phyloP scores from a whole-genome alignment of 2,888 invertebrate genomes.

The Endotricha flammealis region DNA sequence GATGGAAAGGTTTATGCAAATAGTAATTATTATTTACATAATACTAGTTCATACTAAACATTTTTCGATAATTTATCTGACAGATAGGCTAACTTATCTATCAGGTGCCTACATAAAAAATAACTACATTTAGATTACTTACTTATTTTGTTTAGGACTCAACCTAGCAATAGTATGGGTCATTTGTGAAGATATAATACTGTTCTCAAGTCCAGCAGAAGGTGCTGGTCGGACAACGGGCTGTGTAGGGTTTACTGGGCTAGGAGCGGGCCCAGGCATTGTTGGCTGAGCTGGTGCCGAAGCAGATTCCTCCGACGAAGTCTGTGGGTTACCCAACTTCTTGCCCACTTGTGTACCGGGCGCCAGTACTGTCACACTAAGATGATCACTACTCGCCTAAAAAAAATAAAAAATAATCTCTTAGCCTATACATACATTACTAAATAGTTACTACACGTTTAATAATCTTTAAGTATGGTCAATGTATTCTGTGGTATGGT shows the following conservation, averaged over 20 bases:
- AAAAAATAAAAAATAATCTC: too few relatives aligned
- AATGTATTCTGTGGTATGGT: too few relatives aligned
- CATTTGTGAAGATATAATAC: slow-evolving; percentile 67
- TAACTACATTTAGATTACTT: too few relatives aligned
- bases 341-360: slow-evolving; percentile 84
- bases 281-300: slow-evolving; percentile 33
- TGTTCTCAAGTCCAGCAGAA: slow-evolving; percentile 51
- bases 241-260: slow-evolving; percentile 29
- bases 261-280: slow-evolving; percentile 35
- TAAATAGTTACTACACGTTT: too few relatives aligned
- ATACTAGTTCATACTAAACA: too few relatives aligned
- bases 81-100: too few relatives aligned
- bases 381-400: slow-evolving; percentile 90
- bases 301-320: slow-evolving; percentile 70
- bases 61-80: too few relatives aligned
- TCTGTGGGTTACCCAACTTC: slow-evolving; percentile 90
- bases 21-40: too few relatives aligned
- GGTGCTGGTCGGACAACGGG: slow-evolving; percentile 25
- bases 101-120: too few relatives aligned
- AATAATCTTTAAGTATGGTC: too few relatives aligned
- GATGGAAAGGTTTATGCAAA: too few relatives aligned
- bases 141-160: slow-evolving; percentile 96
- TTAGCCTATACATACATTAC: too few relatives aligned
- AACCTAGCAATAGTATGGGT: slow-evolving; percentile 89
- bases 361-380: slow-evolving; percentile 84